Conservation (phyloP, 2,797 vertebrate species). For the Cossypha heuglini region DNA sequence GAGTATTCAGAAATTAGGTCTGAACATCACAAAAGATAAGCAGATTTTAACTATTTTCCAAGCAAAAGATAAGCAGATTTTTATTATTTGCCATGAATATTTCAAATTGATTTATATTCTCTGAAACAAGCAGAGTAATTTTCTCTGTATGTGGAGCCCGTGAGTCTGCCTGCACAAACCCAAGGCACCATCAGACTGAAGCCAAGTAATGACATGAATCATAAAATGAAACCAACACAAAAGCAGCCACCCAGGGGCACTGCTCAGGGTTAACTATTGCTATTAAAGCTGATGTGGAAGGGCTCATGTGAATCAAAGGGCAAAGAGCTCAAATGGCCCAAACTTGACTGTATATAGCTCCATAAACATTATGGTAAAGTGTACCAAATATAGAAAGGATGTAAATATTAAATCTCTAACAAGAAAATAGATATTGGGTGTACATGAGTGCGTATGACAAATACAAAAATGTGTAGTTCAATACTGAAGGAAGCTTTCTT, state of each 20-base stretch:
- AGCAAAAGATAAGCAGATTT: background rate
- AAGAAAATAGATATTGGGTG: background rate
- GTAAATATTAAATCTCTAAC: background rate
- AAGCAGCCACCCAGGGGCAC: background rate
- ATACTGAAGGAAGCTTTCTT: background rate
- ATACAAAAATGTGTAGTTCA: background rate
- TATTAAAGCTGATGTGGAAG: background rate
- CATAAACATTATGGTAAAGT: background rate
- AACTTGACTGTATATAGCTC: background rate
- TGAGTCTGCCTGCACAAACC: background rate
- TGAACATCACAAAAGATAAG: background rate
- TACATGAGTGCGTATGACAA: background rate
- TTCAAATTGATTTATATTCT: background rate
- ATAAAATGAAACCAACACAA: background rate
- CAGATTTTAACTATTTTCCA: background rate
- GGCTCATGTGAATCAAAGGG: background rate
- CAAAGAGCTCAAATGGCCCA: background rate
- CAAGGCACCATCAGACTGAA: background rate
- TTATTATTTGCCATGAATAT: background rate
- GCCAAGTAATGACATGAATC: background rate
- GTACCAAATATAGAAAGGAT: background rate
- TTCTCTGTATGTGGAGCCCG: rapidly evolving
- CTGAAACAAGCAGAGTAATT: background rate
- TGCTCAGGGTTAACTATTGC: background rate
- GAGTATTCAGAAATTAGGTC: background rate